These are phyloP conservation scores for Monopterus albus DNA, from an alignment of 2,113 vertebrate genomes.

Conservation along the genomic window DNA sequence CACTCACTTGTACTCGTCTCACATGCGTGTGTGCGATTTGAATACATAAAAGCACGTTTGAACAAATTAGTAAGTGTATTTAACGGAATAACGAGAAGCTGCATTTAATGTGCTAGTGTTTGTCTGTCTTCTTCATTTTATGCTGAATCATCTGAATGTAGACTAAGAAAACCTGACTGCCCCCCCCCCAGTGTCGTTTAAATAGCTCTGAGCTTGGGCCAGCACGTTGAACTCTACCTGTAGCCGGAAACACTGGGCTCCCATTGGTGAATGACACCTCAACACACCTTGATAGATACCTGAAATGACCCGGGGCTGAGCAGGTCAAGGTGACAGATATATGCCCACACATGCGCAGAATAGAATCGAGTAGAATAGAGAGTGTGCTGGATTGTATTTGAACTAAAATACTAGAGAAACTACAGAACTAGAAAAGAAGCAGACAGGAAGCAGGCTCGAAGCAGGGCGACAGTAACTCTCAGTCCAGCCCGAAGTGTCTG, in stretches of 20 bases:
- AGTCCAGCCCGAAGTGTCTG: neutral
- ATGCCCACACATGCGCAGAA: constrained; percentile 21
- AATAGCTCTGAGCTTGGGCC: neutral
- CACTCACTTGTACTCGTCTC: neutral
- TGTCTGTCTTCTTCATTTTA: no score
- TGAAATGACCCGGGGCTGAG: constrained; percentile 51
- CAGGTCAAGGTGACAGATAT: constrained; percentile 73
- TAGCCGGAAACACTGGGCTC: constrained; percentile 25
- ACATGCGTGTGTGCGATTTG: no score
- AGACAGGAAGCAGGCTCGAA: neutral
- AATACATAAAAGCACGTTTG: no score
- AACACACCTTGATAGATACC: constrained; percentile 77
- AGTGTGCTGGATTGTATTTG: accelerated
- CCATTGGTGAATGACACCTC: no score
- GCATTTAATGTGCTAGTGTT: no score
- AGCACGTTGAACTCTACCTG: constrained; percentile 51
- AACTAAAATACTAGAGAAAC: neutral
- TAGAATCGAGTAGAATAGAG: neutral
- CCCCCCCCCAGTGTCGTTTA: neutral
- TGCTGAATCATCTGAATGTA: no score
- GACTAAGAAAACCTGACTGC: no score
- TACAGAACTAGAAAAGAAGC: neutral
- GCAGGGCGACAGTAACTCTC: neutral
- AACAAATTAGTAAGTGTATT: no score
- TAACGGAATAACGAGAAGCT: no score